A percentile compares a stretch with the other conserved stretches of the same genome.
Evolutionary conservation across 1,140 invertebrate genomes (phyloP).

Genomic region (Drosophila lacteicornis): DNA sequence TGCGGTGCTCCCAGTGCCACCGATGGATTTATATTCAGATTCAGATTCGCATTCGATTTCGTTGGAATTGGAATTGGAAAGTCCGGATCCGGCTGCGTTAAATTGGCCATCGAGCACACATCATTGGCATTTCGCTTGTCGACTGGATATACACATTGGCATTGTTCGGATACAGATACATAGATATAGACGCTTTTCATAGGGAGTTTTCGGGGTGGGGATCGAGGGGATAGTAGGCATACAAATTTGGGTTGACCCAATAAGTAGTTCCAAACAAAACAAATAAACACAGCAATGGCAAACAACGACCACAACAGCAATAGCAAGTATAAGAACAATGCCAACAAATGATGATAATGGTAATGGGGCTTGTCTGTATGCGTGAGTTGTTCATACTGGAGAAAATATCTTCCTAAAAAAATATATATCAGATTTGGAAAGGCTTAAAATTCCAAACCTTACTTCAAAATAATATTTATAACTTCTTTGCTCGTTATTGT

Average conservation of each 20-base stretch:
- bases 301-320: slow-evolving; percentile 55
- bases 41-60: slow-evolving; percentile 11
- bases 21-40: slow-evolving; percentile 12
- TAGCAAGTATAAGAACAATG: slow-evolving; percentile 44
- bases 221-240: slow-evolving; percentile 10
- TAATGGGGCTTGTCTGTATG: slow-evolving; percentile 43
- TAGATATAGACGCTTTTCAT: slow-evolving; percentile 38
- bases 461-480: background rate
- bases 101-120: slow-evolving; percentile 71
- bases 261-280: slow-evolving; percentile 49
- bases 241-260: slow-evolving; percentile 40
- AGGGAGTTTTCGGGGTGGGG: background rate
- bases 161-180: slow-evolving; percentile 47
- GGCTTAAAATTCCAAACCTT: no score
- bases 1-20: slow-evolving; percentile 25
- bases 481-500: no score
- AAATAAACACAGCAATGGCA: slow-evolving; percentile 50
- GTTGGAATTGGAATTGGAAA: slow-evolving; percentile 4
- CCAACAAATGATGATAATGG: slow-evolving; percentile 57
- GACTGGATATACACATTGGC: slow-evolving; percentile 54
- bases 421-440: background rate
- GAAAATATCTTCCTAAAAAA: background rate
- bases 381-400: slow-evolving; percentile 11
- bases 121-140: slow-evolving; percentile 82
- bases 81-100: slow-evolving; percentile 63